These are phyloP conservation scores for Clusia tigrina DNA, from an alignment of 2,888 invertebrate genomes.

Conservation along the genomic window DNA sequence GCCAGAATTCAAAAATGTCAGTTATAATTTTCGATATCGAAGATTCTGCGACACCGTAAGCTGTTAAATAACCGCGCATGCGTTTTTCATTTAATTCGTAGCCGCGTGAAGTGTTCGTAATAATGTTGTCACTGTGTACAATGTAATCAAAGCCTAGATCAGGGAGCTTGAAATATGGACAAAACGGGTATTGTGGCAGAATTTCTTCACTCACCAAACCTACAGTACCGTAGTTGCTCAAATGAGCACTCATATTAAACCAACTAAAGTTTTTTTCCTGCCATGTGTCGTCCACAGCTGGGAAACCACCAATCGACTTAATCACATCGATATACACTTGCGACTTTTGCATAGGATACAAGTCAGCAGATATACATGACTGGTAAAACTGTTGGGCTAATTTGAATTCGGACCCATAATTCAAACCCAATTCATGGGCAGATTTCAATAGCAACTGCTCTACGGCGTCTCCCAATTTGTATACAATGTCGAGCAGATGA, in stretches of 20 bases:
- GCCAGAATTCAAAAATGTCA: slow-evolving; percentile 52
- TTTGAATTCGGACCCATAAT: slow-evolving; percentile 45
- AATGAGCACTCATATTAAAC: slow-evolving; percentile 60
- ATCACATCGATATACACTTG: slow-evolving; percentile 52
- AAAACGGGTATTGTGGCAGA: slow-evolving; percentile 46
- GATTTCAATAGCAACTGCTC: slow-evolving; percentile 40
- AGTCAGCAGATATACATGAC: slow-evolving; percentile 46
- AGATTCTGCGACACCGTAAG: slow-evolving; percentile 44
- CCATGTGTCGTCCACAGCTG: slow-evolving; percentile 51
- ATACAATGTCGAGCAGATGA: slow-evolving; percentile 51
- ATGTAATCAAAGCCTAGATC: slow-evolving; percentile 55
- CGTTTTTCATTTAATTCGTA: slow-evolving; percentile 49
- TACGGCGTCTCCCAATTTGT: slow-evolving; percentile 39
- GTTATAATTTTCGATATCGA: slow-evolving; percentile 40
- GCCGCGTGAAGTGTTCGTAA: slow-evolving; percentile 48
- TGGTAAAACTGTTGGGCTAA: slow-evolving; percentile 51
- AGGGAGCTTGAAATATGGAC: slow-evolving; percentile 53
- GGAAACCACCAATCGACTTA: slow-evolving; percentile 57
- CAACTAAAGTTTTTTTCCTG: slow-evolving; percentile 54
- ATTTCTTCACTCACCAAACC: slow-evolving; percentile 49
- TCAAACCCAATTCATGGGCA: slow-evolving; percentile 35
- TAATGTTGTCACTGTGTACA: slow-evolving; percentile 54
- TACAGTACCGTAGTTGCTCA: slow-evolving; percentile 49
- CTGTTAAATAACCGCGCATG: slow-evolving; percentile 49
- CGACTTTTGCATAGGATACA: slow-evolving; percentile 47